phyloP scores from a whole-genome alignment of 2,113 vertebrate genomes.

The Pyrgilauda ruficollis region DNA sequence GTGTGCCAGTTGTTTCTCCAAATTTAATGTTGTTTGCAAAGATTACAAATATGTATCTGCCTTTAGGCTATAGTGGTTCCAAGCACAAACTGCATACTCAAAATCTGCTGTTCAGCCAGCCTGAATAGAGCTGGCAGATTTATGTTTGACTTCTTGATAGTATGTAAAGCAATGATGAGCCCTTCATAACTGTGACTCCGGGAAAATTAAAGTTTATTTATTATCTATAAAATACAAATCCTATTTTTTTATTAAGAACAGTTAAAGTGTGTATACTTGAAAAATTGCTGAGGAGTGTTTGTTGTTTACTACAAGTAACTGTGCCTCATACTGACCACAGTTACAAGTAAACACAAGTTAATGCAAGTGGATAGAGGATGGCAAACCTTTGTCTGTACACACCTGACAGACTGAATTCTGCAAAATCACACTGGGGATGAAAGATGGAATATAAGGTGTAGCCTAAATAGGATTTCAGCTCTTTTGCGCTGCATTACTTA shows the following conservation, averaged over 20 bases:
- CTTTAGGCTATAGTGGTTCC: neutral
- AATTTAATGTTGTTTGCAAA: neutral
- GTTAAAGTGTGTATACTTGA: neutral
- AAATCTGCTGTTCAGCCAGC: neutral
- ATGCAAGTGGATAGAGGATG: neutral
- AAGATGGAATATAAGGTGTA: neutral
- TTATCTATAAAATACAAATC: neutral
- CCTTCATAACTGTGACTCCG: neutral
- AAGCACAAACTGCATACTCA: neutral
- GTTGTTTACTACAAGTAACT: neutral
- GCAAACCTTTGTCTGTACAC: neutral
- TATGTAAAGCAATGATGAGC: neutral
- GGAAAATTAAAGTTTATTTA: neutral
- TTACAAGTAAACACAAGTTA: neutral
- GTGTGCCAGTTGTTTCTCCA: neutral
- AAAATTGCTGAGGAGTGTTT: neutral
- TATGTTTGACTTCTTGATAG: neutral
- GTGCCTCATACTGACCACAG: neutral
- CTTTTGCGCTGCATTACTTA: neutral
- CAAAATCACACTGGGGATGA: neutral
- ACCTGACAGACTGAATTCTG: neutral
- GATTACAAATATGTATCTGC: neutral
- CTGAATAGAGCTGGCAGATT: neutral
- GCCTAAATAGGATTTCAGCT: neutral
- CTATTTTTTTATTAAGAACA: neutral